Percentiles rank a stretch among this genome's conserved stretches.
These are phyloP conservation scores for Ischnus inquisitorius DNA, from an alignment of 2,888 invertebrate genomes.

Conservation along the genomic window DNA sequence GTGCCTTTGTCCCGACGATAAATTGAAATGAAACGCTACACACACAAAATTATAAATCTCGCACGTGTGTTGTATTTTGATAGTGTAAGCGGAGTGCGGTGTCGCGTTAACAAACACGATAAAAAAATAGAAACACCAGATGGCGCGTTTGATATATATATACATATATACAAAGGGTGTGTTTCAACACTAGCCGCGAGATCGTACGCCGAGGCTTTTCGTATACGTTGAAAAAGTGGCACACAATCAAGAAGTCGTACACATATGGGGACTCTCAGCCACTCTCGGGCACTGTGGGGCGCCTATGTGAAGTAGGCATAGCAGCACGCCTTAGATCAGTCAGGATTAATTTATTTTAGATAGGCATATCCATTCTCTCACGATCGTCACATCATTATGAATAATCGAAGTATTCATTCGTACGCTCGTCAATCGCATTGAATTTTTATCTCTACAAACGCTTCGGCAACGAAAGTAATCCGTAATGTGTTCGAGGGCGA, in stretches of 20 bases:
- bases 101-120: background rate
- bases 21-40: background rate
- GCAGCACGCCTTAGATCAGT: background rate
- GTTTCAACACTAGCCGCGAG: background rate
- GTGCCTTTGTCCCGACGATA: background rate
- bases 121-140: conserved; percentile 3
- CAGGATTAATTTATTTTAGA: background rate
- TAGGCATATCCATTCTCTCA: background rate
- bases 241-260: background rate
- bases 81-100: background rate
- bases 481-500: conserved; percentile 6
- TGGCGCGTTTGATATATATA: background rate
- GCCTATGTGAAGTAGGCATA: conserved; percentile 7
- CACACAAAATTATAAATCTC: conserved; percentile 4
- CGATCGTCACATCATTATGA: background rate
- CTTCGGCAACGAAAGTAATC: conserved; percentile 7
- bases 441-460: background rate
- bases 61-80: conserved; percentile 25
- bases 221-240: background rate
- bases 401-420: background rate
- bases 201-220: conserved; percentile 4
- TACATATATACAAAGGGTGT: background rate
- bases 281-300: background rate
- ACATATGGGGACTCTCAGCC: conserved; percentile 22
- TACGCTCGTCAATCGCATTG: background rate